Conservation (phyloP, 1,140 invertebrate genomes). For the Lamellibrachia luymesi region DNA sequence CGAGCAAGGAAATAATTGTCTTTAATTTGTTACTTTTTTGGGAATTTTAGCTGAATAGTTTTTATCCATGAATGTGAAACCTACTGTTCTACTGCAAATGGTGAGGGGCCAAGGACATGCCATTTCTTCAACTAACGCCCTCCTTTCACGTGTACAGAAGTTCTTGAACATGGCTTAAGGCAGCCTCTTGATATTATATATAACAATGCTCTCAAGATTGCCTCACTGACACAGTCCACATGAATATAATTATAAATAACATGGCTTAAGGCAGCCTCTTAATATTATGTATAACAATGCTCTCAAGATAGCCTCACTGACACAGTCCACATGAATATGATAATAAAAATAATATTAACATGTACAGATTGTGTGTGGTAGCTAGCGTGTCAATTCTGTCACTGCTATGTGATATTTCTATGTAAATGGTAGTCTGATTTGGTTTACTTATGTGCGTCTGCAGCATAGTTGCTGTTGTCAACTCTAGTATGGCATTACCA, state of each 20-base stretch:
- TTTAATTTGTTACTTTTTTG: no score
- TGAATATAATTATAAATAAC: neutral
- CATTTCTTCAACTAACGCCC: neutral
- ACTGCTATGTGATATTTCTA: neutral
- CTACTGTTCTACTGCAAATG: neutral
- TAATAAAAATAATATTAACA: neutral
- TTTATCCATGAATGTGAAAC: neutral
- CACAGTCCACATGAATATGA: neutral
- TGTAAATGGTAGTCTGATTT: neutral
- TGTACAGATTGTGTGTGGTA: conserved; percentile 4
- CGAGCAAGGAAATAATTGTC: no score
- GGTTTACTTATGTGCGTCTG: neutral
- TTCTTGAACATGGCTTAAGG: neutral
- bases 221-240: neutral
- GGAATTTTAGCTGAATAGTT: neutral
- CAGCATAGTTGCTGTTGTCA: neutral
- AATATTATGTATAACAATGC: neutral
- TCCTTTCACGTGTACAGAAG: neutral
- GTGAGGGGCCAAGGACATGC: neutral
- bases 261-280: neutral
- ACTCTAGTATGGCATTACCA: neutral
- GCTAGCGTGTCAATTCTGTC: neutral
- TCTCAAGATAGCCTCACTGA: neutral
- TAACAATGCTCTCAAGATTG: neutral
- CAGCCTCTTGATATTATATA: neutral